Base-by-base conservation (phyloP, 2,888 invertebrate genomes). In the Synanthedon myopaeformis region DNA sequence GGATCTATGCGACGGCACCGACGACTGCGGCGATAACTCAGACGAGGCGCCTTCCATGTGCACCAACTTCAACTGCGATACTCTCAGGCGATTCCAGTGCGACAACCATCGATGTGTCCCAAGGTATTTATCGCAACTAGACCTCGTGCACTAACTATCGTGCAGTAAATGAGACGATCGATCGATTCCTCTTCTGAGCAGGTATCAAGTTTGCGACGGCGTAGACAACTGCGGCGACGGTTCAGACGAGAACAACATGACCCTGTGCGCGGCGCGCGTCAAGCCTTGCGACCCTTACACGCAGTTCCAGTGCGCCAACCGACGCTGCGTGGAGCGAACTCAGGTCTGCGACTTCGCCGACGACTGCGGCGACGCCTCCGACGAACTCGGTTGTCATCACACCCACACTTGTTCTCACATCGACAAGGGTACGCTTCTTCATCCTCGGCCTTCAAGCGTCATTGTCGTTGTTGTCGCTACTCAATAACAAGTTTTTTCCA, bases 181-280 rank as follows among this genome's bases (percentile, higher is more conserved):
- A 14, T 12, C 13, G 12, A 49, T 23, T 41, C 28, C n/a, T 13
- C 49, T 6, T 35, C 35, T 10, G 35, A 2, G 2, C 35, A 89
- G 89, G 55, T 95, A 94, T 70, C 95, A 95, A 69, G 90, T 96
- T 8, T 98, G 98, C 77, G 97, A 98, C 79, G 94, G 95, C 41
- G 90, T 94, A 14, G 95, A 97, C 77, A 96, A 98, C 78, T 98
- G 98, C 78, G 95, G 96, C 42, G 97, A 98, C 77, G 96, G 96
- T 8, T 95, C 95, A 0, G 98, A 98, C 79, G 98, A 98, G 81
- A 97, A 97, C 79, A 96, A 97, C 79, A 94, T 96, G 91, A 96
- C 96, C 0, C 82, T 96, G 54, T 97, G 96, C 72, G 91, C 93
- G 1, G 88, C 90, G n/a, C 91, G 92, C 58, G 90, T 91, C 52